Percentiles rank a stretch among this genome's conserved stretches.
Evolutionary conservation across 1,140 invertebrate genomes (phyloP).

Genomic region (Tribolium madens): DNA sequence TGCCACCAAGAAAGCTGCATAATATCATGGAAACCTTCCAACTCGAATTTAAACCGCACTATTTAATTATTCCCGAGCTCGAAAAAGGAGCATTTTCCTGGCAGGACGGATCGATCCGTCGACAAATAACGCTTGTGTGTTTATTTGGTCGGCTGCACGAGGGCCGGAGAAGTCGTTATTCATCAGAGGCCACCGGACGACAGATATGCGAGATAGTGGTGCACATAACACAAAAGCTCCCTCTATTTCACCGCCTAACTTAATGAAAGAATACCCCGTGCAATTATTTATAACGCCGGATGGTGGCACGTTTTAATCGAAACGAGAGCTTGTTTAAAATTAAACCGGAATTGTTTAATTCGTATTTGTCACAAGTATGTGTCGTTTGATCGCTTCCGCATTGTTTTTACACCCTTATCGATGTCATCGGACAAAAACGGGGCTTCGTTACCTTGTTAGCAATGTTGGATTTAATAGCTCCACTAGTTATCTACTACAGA

Average conservation of each 20-base stretch:
- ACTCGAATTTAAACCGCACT: slow-evolving; percentile 21
- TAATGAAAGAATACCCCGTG: slow-evolving; percentile 23
- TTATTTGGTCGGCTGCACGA: background rate
- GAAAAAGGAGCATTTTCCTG: background rate
- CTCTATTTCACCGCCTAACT: slow-evolving; percentile 17
- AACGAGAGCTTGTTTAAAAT: slow-evolving; percentile 30
- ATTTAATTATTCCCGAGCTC: slow-evolving; percentile 13
- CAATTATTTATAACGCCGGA: slow-evolving; percentile 12
- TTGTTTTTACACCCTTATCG: background rate
- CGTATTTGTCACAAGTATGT: slow-evolving; percentile 27
- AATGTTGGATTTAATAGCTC: background rate
- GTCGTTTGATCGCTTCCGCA: slow-evolving; percentile 4
- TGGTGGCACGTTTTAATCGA: background rate
- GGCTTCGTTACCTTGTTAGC: background rate
- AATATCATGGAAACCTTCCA: slow-evolving; percentile 24
- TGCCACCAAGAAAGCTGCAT: slow-evolving; percentile 24
- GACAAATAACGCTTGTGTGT: background rate
- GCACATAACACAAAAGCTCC: slow-evolving; percentile 16
- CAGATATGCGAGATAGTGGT: slow-evolving; percentile 35
- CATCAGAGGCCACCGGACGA: slow-evolving; percentile 22
- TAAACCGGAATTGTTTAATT: slow-evolving; percentile 27
- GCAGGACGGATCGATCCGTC: background rate
- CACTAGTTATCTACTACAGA: background rate
- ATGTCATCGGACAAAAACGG: background rate
- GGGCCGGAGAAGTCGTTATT: slow-evolving; percentile 13